Percentiles rank a stretch among this genome's conserved stretches.
phyloP scores from a whole-genome alignment of 2,113 vertebrate genomes.

The Lethenteron reissneri region DNA sequence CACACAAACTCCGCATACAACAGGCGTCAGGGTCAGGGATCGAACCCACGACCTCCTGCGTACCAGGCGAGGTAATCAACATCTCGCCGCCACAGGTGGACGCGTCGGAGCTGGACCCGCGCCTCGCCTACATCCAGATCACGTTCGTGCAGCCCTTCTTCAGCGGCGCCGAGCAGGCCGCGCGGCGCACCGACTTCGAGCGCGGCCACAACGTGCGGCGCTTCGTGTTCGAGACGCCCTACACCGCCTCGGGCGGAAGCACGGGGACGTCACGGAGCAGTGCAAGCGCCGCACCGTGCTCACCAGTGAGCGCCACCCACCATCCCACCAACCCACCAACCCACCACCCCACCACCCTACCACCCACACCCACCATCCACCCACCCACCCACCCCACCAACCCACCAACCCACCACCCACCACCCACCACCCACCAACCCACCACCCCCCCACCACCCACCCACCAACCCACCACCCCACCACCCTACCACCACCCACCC shows the following conservation, averaged over 20 bases:
- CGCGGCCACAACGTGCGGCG: conserved; percentile 80
- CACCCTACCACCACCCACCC: conserved; percentile 13
- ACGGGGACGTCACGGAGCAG: conserved; percentile 79
- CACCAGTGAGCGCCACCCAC: conserved; percentile 36
- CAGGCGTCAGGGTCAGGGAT: too few relatives aligned
- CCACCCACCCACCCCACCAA: conserved; percentile 12
- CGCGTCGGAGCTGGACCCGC: conserved; percentile 75
- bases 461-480: too few relatives aligned
- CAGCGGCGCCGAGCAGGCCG: conserved; percentile 68
- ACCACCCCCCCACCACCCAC: too few relatives aligned
- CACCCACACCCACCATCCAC: conserved; percentile 18
- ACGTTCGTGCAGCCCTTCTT: conserved; percentile 83
- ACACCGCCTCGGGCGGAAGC: conserved; percentile 77
- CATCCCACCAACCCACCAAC: not conserved
- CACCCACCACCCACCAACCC: too few relatives aligned
- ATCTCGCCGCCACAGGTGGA: conserved; percentile 39
- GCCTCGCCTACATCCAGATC: conserved; percentile 89
- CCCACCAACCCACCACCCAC: too few relatives aligned
- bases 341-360: not conserved
- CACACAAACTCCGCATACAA: too few relatives aligned
- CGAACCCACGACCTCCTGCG: too few relatives aligned
- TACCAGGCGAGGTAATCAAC: not conserved
- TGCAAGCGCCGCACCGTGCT: conserved; percentile 79
- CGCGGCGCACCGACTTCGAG: conserved; percentile 74
- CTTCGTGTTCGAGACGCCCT: conserved; percentile 90